Evolutionary conservation across 1,140 invertebrate genomes (phyloP).

Genomic region (Diachasmimorpha longicaudata): DNA sequence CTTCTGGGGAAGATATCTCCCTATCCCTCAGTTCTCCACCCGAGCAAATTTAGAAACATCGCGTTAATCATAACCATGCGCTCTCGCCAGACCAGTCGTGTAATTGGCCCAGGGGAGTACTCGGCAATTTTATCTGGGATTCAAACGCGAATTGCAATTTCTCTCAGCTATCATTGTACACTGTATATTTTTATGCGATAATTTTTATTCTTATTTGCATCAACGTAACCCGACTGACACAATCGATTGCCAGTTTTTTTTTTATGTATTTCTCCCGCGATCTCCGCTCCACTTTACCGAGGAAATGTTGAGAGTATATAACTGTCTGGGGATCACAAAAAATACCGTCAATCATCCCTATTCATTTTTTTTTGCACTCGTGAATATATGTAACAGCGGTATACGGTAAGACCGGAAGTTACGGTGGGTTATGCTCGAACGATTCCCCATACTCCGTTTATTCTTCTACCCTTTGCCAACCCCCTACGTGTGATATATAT

Average conservation of each 20-base stretch:
- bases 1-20: not conserved
- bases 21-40: not conserved
- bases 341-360: not conserved
- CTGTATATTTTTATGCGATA: not conserved
- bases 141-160: not conserved
- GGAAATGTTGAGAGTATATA: not conserved
- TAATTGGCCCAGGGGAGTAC: not conserved
- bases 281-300: not conserved
- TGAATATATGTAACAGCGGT: not conserved
- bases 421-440: not conserved
- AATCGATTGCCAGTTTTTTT: not conserved
- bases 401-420: slow-evolving; percentile 1
- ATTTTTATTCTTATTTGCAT: not conserved
- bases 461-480: not conserved
- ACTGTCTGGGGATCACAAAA: not conserved
- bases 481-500: not conserved
- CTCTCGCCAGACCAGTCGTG: not conserved
- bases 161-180: not conserved
- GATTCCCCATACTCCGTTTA: not conserved
- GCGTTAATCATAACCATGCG: slow-evolving; percentile 6
- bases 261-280: not conserved
- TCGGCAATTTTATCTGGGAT: not conserved
- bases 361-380: not conserved
- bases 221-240: not conserved
- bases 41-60: slow-evolving; percentile 6